A percentile compares a stretch with the other conserved stretches of the same genome.
Evolutionary conservation across 2,797 vertebrate genomes (phyloP).

Genomic region (Peromyscus eremicus): DNA sequence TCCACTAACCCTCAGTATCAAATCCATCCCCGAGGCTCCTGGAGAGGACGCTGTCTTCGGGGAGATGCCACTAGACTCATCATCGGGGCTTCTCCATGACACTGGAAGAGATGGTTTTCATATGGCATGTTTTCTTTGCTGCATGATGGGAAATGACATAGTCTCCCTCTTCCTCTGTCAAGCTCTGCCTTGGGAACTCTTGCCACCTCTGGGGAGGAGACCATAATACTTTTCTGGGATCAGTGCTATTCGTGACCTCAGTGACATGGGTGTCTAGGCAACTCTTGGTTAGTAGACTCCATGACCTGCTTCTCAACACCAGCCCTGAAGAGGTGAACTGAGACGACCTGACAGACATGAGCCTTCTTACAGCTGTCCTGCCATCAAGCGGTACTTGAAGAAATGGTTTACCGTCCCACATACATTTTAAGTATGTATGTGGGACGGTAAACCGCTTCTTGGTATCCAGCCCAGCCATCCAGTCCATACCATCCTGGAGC

Average conservation of each 20-base stretch:
- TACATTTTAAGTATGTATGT: constrained; percentile 83
- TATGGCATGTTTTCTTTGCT: constrained; percentile 60
- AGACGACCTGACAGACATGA: not conserved
- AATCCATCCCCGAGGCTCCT: constrained; percentile 83
- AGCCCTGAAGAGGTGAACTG: constrained; percentile 26
- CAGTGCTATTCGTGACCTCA: not conserved
- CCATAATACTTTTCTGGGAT: constrained; percentile 60
- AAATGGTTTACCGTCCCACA: constrained; percentile 85
- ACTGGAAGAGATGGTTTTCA: constrained; percentile 53
- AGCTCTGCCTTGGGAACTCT: constrained; percentile 67
- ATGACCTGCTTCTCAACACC: constrained; percentile 31
- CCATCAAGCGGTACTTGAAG: constrained; percentile 81
- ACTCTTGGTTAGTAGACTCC: not conserved
- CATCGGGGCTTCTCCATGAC: not conserved
- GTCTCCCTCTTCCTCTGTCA: constrained; percentile 32
- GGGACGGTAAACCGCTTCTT: constrained; percentile 85
- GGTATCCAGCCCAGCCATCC: constrained; percentile 83
- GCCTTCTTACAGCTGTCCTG: not conserved
- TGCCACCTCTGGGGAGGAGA: constrained; percentile 72
- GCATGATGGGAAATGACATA: constrained; percentile 58
- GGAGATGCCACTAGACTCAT: constrained; percentile 25
- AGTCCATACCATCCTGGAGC: constrained; percentile 23
- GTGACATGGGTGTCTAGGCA: not conserved
- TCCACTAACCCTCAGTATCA: constrained; percentile 86
- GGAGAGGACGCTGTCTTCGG: constrained; percentile 50